Evolutionary conservation across 2,797 vertebrate species (phyloP), one percentile per base, ranked within the genome.

Genomic region (Notoglanidium macrostoma): DNA sequence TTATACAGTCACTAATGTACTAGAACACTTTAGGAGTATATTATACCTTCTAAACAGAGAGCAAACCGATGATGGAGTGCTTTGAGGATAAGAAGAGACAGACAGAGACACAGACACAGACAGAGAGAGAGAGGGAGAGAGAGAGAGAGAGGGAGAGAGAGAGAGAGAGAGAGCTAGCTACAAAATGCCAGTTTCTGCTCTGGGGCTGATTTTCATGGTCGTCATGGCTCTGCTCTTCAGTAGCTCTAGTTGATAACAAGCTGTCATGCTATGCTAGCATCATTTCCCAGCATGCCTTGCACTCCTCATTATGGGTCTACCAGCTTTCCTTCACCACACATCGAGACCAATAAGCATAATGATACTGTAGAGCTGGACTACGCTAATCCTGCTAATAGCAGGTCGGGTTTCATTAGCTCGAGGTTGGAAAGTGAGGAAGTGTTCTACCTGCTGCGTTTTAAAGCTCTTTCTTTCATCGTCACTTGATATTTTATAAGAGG

Each of bases 401-500:
- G 85, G 84, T 83, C 78, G 35, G 12, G 21, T 44, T 80, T 61
- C 35, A 40, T 80, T 61, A 44, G 78, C 55, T 44, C 26, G 11
- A 44, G 57, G 35, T 21, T 61, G 78, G 78, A 61, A 44, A 1
- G 10, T 79, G 29, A 57, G 54, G 77, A 40, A 12, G 32, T 59
- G 32, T 61, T 59, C 85, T 87, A 77, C 68, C 80, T 74, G 32
- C 76, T 87, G 84, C 84, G 79, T 76, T 84, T 88, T 86, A 81
- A 86, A 86, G 68, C 63, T 51, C 55, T 63, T 88, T 86, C 79
- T 86, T 86, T 85, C 32, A 49, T 29, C 19, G 83, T 81, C 87
- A 87, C 85, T 85, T 89, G 84, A 90, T 91, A 78, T 89, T 83
- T 85, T 85, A 87, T 76, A 83, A 86, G 86, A 89, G 87, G 86